Evolutionary conservation across 2,888 invertebrate genomes (phyloP).

Genomic region (Leucoptera coffeella): DNA sequence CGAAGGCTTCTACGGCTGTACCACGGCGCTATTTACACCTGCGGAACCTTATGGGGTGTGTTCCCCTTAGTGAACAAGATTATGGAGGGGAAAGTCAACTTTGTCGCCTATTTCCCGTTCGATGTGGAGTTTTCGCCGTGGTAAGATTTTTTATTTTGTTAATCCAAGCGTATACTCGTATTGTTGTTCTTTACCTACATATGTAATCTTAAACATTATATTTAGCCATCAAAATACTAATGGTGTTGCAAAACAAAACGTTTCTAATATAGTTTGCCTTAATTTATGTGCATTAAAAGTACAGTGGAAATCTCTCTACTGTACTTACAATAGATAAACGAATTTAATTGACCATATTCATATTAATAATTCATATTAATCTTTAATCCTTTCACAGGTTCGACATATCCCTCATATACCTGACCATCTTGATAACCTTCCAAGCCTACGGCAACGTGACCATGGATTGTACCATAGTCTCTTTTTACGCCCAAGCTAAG

Average conservation of each 20-base stretch:
- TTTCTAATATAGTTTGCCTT: background rate
- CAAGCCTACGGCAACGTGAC: constrained; percentile 29
- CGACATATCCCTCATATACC: constrained; percentile 16
- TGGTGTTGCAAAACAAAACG: too few species aligned
- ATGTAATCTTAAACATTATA: too few species aligned
- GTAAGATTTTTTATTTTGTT: constrained; percentile 15
- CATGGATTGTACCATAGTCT: constrained; percentile 31
- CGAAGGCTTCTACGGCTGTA: constrained; percentile 16
- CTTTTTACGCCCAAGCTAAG: constrained; percentile 24
- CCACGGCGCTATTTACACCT: constrained; percentile 13
- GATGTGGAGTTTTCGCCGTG: constrained; percentile 13
- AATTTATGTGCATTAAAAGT: constrained; percentile 2
- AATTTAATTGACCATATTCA: too few species aligned
- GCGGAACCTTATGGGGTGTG: constrained; percentile 15
- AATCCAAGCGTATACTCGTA: too few species aligned
- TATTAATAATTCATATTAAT: background rate
- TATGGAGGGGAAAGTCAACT: constrained; percentile 15
- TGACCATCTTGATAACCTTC: constrained; percentile 16
- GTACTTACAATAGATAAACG: too few species aligned
- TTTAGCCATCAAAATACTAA: too few species aligned
- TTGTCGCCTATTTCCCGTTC: constrained; percentile 30
- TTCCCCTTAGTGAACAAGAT: constrained; percentile 18
- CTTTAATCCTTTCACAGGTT: constrained; percentile 19
- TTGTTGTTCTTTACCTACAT: too few species aligned
- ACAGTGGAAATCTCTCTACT: background rate